phyloP scores from a whole-genome alignment of 2,113 vertebrate species.

The Cygnus buccinator region DNA sequence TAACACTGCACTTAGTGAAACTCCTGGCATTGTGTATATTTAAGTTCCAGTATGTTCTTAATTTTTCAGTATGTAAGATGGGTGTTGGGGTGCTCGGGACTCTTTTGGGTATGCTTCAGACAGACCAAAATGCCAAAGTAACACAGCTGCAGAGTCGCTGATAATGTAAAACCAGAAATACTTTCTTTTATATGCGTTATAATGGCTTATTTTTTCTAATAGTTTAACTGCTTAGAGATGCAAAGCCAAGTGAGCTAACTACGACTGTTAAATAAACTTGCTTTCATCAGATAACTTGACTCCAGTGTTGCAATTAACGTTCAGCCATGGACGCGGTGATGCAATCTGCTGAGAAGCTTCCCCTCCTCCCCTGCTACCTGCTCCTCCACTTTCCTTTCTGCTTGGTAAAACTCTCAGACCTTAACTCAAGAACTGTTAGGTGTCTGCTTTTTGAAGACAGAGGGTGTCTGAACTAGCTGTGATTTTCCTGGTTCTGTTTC shows the following conservation, averaged over 20 bases:
- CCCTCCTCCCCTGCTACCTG: not conserved
- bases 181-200: not conserved
- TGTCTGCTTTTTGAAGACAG: not conserved
- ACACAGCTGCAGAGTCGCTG: not conserved
- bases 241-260: not conserved
- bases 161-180: not conserved
- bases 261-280: not conserved
- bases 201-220: not conserved
- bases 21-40: not conserved
- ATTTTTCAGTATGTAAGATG: not conserved
- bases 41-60: not conserved
- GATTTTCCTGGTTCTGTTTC: not conserved
- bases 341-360: not conserved
- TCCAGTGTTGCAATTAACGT: constrained; percentile 22
- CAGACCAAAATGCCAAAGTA: not conserved
- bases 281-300: not conserved
- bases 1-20: not conserved
- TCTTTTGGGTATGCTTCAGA: not conserved
- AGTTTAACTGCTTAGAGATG: not conserved
- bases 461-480: not conserved
- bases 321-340: not conserved
- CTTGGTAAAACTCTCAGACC: not conserved
- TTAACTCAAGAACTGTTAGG: not conserved
- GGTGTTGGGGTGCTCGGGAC: not conserved
- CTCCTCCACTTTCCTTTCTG: not conserved